phyloP scores from a whole-genome alignment of 2,888 invertebrate genomes.

The Chrysolina oricalcia region DNA sequence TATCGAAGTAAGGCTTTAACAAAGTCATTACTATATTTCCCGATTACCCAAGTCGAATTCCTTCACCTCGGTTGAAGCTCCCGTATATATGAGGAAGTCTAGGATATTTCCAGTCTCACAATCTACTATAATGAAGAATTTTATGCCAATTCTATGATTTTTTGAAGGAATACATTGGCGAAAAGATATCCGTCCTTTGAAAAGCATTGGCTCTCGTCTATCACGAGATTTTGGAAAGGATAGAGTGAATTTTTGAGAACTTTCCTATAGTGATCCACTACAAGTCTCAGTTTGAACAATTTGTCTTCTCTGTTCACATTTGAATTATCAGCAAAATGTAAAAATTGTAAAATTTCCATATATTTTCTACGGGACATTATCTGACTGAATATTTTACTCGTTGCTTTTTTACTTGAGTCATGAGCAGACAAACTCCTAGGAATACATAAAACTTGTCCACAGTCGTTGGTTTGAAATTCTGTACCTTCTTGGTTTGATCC shows the following conservation, averaged over 20 bases:
- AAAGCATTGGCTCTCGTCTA: no score
- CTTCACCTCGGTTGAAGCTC: slow-evolving; percentile 29
- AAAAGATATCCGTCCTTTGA: no score
- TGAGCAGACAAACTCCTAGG: no score
- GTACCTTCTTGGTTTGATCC: background rate
- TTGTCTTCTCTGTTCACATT: slow-evolving; percentile 30
- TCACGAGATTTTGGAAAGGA: no score
- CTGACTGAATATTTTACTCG: slow-evolving; percentile 24
- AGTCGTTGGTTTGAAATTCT: slow-evolving; percentile 17
- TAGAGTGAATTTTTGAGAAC: no score
- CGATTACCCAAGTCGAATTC: slow-evolving; percentile 25
- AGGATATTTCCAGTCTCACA: slow-evolving; percentile 34
- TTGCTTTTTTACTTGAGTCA: slow-evolving; percentile 29
- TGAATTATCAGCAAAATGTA: slow-evolving; percentile 28
- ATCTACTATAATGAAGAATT: slow-evolving; percentile 32
- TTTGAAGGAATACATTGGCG: slow-evolving; percentile 26
- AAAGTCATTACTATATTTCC: slow-evolving; percentile 28
- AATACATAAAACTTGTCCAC: slow-evolving; percentile 19
- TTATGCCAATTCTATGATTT: slow-evolving; percentile 30
- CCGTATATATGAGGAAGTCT: slow-evolving; percentile 34
- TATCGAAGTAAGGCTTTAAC: slow-evolving; percentile 27
- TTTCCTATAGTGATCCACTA: slow-evolving; percentile 26
- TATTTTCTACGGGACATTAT: slow-evolving; percentile 32
- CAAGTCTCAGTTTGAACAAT: slow-evolving; percentile 29
- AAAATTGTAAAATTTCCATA: slow-evolving; percentile 2